Conservation (phyloP, 2,113 vertebrate species). For the Piprites chloris region DNA sequence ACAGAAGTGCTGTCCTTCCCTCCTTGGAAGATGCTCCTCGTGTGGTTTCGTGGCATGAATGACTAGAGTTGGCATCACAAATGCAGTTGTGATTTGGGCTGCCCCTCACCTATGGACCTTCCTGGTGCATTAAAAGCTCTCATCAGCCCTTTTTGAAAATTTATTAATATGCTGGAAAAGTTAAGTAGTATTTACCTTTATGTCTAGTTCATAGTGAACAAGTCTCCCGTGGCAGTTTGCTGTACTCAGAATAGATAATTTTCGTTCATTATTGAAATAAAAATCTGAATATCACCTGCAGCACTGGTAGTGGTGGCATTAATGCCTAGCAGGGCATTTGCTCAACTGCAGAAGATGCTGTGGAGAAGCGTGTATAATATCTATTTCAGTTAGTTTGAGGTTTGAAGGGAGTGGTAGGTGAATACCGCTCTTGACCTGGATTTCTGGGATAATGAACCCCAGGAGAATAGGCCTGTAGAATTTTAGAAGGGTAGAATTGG, state of each 20-base stretch:
- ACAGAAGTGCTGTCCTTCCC: neutral
- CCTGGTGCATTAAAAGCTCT: neutral
- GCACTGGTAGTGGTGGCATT: neutral
- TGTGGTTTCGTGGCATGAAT: neutral
- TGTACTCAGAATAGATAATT: neutral
- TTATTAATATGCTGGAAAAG: neutral
- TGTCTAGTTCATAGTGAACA: neutral
- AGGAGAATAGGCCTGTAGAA: neutral
- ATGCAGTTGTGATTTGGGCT: neutral
- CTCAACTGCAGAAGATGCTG: neutral
- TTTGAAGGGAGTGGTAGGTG: neutral
- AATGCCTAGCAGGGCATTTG: neutral
- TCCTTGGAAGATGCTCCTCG: neutral
- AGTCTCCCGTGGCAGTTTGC: neutral
- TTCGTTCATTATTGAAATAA: neutral
- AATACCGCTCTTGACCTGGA: neutral
- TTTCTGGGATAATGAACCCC: neutral
- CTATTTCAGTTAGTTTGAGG: neutral
- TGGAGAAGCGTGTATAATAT: neutral
- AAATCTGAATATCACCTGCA: neutral
- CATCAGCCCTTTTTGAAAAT: neutral
- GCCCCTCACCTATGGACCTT: neutral
- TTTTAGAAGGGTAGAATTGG: neutral
- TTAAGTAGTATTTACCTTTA: neutral
- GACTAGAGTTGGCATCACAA: neutral